Evolutionary conservation across 2,888 invertebrate species (phyloP), one percentile per base, ranked within the genome.

Genomic region (Nowickia ferox): DNA sequence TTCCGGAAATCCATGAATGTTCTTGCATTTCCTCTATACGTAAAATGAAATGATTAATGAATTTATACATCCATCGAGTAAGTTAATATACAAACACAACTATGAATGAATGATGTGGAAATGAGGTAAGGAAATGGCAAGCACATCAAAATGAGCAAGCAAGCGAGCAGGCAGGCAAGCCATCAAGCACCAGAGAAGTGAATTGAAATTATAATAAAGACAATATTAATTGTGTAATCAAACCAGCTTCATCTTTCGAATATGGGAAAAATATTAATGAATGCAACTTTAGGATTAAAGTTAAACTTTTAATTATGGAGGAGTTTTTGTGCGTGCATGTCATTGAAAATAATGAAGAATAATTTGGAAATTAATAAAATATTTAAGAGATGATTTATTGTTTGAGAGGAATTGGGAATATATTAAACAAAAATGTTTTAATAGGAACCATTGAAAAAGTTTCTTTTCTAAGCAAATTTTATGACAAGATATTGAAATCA

Each of bases 1-100:
- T 42, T 51, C 59, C 66, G 59, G 74, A 51, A 68, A 74, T 59
- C 57, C 74, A 74, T 81, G 68, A 68, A 71, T 57, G 63, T 22
- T 53, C 5, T 61, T 76, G 30, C 57, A 57, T 30, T 55, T 61
- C 22, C 44, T 71, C 13, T 42, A 38, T 19, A 30, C 22, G 17
- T 4, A 57, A 68, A 65, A 51, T 59, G 38, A 61, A 68, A 75
- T 75, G 59, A 68, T 74, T 75, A 81, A 81, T 81, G 74, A 75
- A 68, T 75, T 81, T 51, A 69, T 19, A 30, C 30, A 38, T 79
- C 11, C 30, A 63, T 55, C 46, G 61, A 53, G 22, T 30, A 75
- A 71, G 71, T 78, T 69, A 71, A 78, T 61, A 68, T 11, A 48
- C 38, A 48, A 8, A 44, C 15, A 38, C 13, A 19, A 15, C 11